A percentile compares a stretch with the other conserved stretches of the same genome.
phyloP scores from a whole-genome alignment of 2,113 vertebrate species.

The Uropsilus gracilis region DNA sequence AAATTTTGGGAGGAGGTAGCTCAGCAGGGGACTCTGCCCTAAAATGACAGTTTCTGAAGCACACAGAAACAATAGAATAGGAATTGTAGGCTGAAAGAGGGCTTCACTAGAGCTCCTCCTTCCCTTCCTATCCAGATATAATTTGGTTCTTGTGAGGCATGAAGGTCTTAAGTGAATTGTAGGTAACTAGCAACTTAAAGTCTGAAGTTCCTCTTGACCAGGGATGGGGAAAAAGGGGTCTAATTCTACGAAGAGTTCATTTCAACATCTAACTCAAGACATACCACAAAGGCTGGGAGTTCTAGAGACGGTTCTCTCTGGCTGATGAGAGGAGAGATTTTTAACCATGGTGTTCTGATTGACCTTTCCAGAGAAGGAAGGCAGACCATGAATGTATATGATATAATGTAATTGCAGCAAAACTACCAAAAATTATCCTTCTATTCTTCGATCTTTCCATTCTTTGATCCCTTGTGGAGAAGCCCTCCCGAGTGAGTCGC shows the following conservation, averaged over 20 bases:
- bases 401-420: slow-evolving; percentile 67
- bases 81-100: background rate
- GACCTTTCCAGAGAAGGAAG: slow-evolving; percentile 50
- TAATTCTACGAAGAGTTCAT: background rate
- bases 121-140: background rate
- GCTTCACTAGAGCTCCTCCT: background rate
- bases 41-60: background rate
- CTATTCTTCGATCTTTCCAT: too few species aligned
- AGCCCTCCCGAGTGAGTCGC: slow-evolving; percentile 63
- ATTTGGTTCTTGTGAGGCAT: background rate
- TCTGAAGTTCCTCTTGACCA: background rate
- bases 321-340: slow-evolving; percentile 28
- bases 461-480: too few species aligned
- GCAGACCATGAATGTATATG: slow-evolving; percentile 27
- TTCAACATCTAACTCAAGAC: background rate
- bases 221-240: background rate
- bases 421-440: slow-evolving; percentile 59
- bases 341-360: slow-evolving; percentile 36
- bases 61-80: background rate
- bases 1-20: background rate
- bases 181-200: background rate
- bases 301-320: slow-evolving; percentile 34
- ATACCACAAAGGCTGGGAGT: background rate
- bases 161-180: background rate
- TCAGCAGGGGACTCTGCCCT: background rate